Conservation (phyloP, 2,888 invertebrate genomes). For the Tethea ocularis region DNA sequence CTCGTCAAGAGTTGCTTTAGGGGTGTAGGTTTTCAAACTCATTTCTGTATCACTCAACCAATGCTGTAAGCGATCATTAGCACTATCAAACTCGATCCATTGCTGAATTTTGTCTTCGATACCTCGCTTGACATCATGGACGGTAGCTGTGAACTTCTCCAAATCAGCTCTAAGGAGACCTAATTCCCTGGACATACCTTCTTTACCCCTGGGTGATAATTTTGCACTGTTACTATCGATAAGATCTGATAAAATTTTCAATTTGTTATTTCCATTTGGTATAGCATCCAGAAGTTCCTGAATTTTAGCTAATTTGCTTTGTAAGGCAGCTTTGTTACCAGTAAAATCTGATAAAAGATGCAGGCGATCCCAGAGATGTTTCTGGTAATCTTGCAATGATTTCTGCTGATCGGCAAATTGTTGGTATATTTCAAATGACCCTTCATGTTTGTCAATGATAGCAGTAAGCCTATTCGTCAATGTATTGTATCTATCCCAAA, state of each 20-base stretch:
- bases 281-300: conserved; percentile 91
- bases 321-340: conserved; percentile 93
- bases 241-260: conserved; percentile 89
- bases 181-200: conserved; percentile 92
- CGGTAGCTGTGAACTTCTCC: conserved; percentile 90
- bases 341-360: conserved; percentile 92
- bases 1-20: conserved; percentile 93
- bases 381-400: conserved; percentile 94
- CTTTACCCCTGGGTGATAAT: conserved; percentile 92
- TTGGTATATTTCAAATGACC: conserved; percentile 90
- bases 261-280: conserved; percentile 90
- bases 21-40: conserved; percentile 92
- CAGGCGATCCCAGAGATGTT: conserved; percentile 94
- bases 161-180: conserved; percentile 91
- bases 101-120: conserved; percentile 93
- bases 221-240: conserved; percentile 87
- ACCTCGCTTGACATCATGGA: conserved; percentile 90
- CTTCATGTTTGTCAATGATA: conserved; percentile 89
- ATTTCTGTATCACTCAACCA: conserved; percentile 95
- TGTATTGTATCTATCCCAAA: conserved; percentile 90
- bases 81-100: conserved; percentile 96
- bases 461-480: conserved; percentile 86
- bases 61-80: conserved; percentile 90
- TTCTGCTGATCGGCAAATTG: conserved; percentile 94
- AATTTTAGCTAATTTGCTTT: conserved; percentile 91